phyloP scores from a whole-genome alignment of 1,140 invertebrate genomes.

The Luehdorfia chinensis region DNA sequence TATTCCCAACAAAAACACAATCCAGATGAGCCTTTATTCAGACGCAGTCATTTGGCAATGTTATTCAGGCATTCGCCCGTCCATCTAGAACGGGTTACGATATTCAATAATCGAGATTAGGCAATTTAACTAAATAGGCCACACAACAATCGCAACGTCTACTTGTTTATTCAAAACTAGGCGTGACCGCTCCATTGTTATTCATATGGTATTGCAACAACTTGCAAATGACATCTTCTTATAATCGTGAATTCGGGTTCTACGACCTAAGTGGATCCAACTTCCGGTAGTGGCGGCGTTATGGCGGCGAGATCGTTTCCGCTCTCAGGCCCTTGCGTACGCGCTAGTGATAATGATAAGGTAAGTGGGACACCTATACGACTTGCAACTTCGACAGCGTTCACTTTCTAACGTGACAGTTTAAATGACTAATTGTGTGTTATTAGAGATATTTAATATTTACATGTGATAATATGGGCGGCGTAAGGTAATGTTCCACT shows the following conservation, averaged over 20 bases:
- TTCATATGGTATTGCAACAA: conserved; percentile 37
- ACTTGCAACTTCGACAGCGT: not conserved
- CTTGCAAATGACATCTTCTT: conserved; percentile 51
- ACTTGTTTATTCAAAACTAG: conserved; percentile 44
- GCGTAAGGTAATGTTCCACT: no score
- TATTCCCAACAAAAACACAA: no score
- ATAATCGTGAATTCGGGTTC: conserved; percentile 45
- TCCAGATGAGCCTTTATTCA: no score
- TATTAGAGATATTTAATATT: no score
- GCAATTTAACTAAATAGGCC: conserved; percentile 33
- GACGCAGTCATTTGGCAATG: no score
- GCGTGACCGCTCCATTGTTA: conserved; percentile 41
- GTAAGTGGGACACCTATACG: conserved; percentile 23
- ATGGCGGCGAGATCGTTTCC: conserved; percentile 46
- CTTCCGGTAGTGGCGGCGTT: conserved; percentile 37
- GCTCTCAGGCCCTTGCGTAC: conserved; percentile 32
- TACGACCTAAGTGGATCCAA: conserved; percentile 39
- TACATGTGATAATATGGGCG: not conserved
- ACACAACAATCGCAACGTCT: conserved; percentile 29
- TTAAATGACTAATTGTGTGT: not conserved
- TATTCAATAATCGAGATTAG: conserved; percentile 32
- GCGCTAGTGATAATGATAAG: conserved; percentile 42
- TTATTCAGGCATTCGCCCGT: no score
- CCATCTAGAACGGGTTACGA: not conserved
- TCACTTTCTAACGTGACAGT: conserved; percentile 12